phyloP scores from a whole-genome alignment of 2,113 vertebrate species.

The Tamias sibiricus region DNA sequence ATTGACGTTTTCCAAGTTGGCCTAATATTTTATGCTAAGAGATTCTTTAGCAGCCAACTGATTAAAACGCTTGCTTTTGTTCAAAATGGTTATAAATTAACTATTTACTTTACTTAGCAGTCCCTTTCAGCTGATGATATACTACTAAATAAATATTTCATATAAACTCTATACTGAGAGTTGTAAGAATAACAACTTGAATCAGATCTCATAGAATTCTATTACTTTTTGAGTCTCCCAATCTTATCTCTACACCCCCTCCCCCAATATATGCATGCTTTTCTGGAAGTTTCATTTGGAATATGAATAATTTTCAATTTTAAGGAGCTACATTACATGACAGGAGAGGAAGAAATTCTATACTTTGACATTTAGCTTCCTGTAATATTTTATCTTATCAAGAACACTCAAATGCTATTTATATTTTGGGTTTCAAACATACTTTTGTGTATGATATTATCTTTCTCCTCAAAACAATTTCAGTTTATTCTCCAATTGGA shows the following conservation, averaged over 20 bases:
- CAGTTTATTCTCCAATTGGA: background rate
- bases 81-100: constrained; percentile 36
- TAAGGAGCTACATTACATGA: background rate
- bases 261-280: background rate
- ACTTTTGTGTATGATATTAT: background rate
- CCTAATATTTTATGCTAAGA: background rate
- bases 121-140: constrained; percentile 6
- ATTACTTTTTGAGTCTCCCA: background rate
- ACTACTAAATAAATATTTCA: constrained; percentile 60
- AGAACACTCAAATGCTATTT: constrained; percentile 48
- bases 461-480: background rate
- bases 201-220: background rate
- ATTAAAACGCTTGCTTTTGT: constrained; percentile 43
- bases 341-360: background rate
- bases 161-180: constrained; percentile 2
- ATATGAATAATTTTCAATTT: constrained; percentile 55
- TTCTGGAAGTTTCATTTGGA: constrained; percentile 55
- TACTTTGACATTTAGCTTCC: constrained; percentile 9
- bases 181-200: constrained; percentile 32
- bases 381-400: constrained; percentile 38
- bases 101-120: constrained; percentile 28
- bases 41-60: background rate
- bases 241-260: background rate
- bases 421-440: constrained; percentile 8
- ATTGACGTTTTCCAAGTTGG: background rate